Evolutionary conservation across 2,888 invertebrate genomes (phyloP), one percentile per base, ranked within the genome.

Genomic region (Julus scandinavius): DNA sequence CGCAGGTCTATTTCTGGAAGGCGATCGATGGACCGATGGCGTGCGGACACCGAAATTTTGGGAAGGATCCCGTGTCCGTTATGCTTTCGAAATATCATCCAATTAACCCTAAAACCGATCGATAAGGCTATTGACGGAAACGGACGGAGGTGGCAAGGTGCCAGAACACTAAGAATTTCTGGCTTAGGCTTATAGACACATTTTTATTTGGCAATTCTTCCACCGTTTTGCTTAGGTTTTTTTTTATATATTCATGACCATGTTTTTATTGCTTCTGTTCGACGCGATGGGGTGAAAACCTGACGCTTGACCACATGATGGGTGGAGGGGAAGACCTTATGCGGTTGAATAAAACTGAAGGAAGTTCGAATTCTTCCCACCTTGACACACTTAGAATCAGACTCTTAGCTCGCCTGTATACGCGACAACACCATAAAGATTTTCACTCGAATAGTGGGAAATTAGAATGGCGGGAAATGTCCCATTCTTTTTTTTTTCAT

Each of bases 101-200:
- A 63, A 63, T 63, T 63, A 63, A 63, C 63, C 63, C 63, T 2
- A 63, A 63, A 7, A 4, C 63, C 7, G 63, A 63, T 63, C 63
- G 63, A 63, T 63, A 63, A n/a, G 63, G n/a, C 17, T 63, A 63
- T 63, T 63, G 63, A 63, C 63, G 63, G 63, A 63, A 63, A n/a
- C 20, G 63, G 63, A 63, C 63, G 2, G 54, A n/a, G n/a, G 63
- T 20, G 20, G 63, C 63, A 63, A 5, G n/a, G n/a, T 63, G 63
- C 63, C 63, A 63, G 63, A 4, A n/a, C 17, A 54, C 17, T 45
- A 45, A 7, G 45, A 45, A 1, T 45, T 45, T 45, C 7, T 1
- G 29, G 29, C 29, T 29, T 29, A 29, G 29, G 29, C 29, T 29
- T 29, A 29, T 29, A 29, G 29, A 29, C 0, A 29, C 29, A 29